Conservation (phyloP, 2,888 invertebrate genomes). For the Drosophila dives region DNA sequence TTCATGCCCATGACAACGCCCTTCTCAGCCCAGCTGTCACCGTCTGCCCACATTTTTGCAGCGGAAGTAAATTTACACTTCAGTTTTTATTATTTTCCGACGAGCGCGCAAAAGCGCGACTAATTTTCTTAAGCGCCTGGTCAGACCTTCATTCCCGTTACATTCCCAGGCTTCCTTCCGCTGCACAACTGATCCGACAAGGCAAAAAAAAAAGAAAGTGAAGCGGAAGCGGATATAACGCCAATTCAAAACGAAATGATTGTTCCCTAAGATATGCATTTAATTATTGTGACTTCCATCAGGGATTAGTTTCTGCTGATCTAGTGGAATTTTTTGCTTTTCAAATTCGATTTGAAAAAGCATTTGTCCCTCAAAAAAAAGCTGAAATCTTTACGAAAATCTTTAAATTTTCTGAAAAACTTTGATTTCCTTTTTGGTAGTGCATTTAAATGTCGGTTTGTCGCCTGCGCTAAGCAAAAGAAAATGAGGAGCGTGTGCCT, state of each 20-base stretch:
- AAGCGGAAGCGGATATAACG: background rate
- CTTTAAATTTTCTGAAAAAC: background rate
- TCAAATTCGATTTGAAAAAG: background rate
- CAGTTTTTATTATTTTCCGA: conserved; percentile 76
- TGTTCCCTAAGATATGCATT: background rate
- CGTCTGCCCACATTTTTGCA: conserved; percentile 59
- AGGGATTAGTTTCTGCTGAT: background rate
- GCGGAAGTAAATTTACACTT: conserved; percentile 78
- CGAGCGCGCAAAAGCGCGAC: conserved; percentile 68
- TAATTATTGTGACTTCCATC: background rate
- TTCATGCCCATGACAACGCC: conserved; percentile 18
- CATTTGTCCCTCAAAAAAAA: background rate
- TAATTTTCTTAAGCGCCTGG: conserved; percentile 67
- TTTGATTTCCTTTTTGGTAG: background rate
- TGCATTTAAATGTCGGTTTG: background rate
- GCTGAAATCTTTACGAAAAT: background rate
- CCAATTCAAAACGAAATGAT: background rate
- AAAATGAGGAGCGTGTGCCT: conserved; percentile 35
- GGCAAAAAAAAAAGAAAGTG: conserved; percentile 7
- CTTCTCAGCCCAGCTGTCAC: conserved; percentile 52
- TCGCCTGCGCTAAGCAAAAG: conserved; percentile 45
- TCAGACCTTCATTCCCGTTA: conserved; percentile 31
- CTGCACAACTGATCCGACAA: conserved; percentile 38
- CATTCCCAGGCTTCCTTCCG: conserved; percentile 26
- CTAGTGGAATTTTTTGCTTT: background rate